Evolutionary conservation across 2,888 invertebrate genomes (phyloP), one percentile per base, ranked within the genome.

Genomic region (Andrena chrysosceles): DNA sequence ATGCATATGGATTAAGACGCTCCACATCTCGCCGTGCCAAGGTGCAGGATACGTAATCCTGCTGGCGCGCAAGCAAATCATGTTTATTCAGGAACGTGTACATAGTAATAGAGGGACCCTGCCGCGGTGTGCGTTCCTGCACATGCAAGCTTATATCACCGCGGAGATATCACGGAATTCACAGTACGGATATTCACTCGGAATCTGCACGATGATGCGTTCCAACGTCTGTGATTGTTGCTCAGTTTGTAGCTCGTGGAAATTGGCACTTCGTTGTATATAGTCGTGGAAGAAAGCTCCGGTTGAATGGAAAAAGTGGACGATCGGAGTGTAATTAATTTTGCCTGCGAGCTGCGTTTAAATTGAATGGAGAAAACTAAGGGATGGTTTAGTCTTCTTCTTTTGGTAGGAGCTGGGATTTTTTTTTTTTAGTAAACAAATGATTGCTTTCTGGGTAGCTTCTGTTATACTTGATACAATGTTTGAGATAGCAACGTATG

Each of bases 21-120:
- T 81, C 77, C 78, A 62, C 81, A 79, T 79, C 82, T 86, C 84
- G 77, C 69, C 59, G 62, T 7, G 73, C 73, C 76, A 84, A 83
- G 83, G 79, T 76, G 74, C 78, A 82, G 83, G 83, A 82, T 87
- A 85, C 83, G 83, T 87, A 87, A 87, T 87, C 85, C 85, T 81
- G 75, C 75, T 49, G 86, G 74, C 79, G 84, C 83, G 81, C 84
- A 78, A 74, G 80, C 81, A 79, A 88, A 87, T 89, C 89, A 90
- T 90, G 87, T 90, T 90, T 90, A 89, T 90, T 89, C 90, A 89
- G 85, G 83, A 87, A 81, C 83, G 84, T 84, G 83, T 87, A 84
- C 84, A 89, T 85, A 84, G 86, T 81, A 83, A 89, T 84, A 75
- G 86, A 85, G 84, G 75, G 81, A 83, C 81, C 83, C 77, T 82